phyloP scores from a whole-genome alignment of 2,888 invertebrate species.

The Junonia oenone region DNA sequence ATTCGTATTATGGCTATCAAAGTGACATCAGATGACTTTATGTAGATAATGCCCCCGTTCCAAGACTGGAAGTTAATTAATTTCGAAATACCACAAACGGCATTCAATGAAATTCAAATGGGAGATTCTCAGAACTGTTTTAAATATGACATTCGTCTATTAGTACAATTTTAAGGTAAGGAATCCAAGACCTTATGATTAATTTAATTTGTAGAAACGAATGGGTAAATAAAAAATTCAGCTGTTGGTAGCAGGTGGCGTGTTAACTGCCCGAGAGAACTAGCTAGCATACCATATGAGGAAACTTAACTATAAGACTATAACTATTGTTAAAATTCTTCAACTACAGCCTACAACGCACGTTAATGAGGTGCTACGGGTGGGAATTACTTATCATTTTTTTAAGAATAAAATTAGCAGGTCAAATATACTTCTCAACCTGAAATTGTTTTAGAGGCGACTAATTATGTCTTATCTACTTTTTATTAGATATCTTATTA shows the following conservation, averaged over 20 bases:
- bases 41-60: not conserved
- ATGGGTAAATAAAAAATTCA: slow-evolving; percentile 24
- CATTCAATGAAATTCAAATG: not conserved
- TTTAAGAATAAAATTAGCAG: not conserved
- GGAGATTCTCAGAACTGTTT: slow-evolving; percentile 1
- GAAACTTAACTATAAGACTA: slow-evolving; percentile 12
- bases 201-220: slow-evolving; percentile 21
- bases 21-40: not conserved
- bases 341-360: slow-evolving; percentile 1
- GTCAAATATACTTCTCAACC: not conserved
- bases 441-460: not conserved
- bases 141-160: not conserved
- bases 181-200: slow-evolving; percentile 12
- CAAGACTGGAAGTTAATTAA: not conserved
- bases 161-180: not conserved
- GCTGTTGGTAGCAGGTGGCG: slow-evolving; percentile 32
- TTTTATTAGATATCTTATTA: not conserved
- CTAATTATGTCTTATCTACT: not conserved
- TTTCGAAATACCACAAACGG: not conserved
- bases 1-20: not conserved
- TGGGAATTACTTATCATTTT: not conserved
- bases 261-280: slow-evolving; percentile 17
- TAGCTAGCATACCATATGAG: slow-evolving; percentile 25
- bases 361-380: slow-evolving; percentile 5
- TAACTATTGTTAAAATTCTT: slow-evolving; percentile 18